phyloP scores from a whole-genome alignment of 2,797 vertebrate genomes.

The Erethizon dorsatum region DNA sequence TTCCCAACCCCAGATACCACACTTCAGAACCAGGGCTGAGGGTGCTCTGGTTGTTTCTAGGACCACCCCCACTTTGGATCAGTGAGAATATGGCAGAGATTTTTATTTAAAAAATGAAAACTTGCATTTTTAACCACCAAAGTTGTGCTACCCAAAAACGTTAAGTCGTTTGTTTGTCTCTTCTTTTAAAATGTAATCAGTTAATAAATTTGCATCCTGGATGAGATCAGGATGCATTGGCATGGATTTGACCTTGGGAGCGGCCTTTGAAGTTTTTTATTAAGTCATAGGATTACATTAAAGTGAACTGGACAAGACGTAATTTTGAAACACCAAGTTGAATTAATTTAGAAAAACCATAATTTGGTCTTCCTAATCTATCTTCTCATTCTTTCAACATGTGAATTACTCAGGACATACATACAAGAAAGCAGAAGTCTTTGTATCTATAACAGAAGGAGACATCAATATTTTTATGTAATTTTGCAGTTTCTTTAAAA shows the following conservation, averaged over 20 bases:
- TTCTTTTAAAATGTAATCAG: not conserved
- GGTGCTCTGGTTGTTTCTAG: not conserved
- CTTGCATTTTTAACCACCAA: slow-evolving; percentile 7
- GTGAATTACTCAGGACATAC: not conserved
- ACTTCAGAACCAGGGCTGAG: not conserved
- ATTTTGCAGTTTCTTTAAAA: slow-evolving; percentile 28
- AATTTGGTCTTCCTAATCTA: not conserved
- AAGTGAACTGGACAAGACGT: not conserved
- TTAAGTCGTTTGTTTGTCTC: not conserved
- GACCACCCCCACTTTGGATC: not conserved
- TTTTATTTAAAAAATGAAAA: not conserved
- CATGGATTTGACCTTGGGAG: not conserved
- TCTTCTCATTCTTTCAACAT: not conserved
- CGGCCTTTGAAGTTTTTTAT: not conserved
- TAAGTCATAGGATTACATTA: not conserved
- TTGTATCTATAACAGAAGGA: not conserved
- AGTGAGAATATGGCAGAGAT: not conserved
- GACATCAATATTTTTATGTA: not conserved
- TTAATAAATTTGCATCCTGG: not conserved
- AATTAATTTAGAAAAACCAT: slow-evolving; percentile 2
- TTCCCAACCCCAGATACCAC: not conserved
- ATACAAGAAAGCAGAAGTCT: not conserved
- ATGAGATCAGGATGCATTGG: not conserved
- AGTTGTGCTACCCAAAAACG: not conserved
- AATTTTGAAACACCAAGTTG: slow-evolving; percentile 7